Evolutionary conservation across 2,888 invertebrate genomes (phyloP), one percentile per base, ranked within the genome.

Genomic region (Lasioglossum pauxillum): DNA sequence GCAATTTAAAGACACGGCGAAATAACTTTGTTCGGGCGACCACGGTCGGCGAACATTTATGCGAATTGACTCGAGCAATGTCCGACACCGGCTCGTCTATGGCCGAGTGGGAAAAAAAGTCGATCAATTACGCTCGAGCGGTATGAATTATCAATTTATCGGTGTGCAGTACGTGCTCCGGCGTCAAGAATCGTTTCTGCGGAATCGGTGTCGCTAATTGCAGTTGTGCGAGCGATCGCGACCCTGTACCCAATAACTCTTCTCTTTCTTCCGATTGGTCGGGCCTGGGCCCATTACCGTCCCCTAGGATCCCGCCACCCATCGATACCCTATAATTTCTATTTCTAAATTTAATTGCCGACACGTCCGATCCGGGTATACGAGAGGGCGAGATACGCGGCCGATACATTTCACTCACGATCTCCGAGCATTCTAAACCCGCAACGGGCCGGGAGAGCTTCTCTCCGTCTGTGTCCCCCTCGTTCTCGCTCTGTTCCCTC

Each of bases 321-420:
- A 60, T 82, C 82, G 82, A 72, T 82, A 75, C 71, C 79, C 82
- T 44, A 64, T 85, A 85, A 86, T 86, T 85, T 72, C 85, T 82
- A 79, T 85, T 82, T 74, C 85, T 86, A 82, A 85, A 85, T 85
- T 86, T 85, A 86, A 85, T 86, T 85, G 82, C 72, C 85, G 79
- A 71, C 75, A 83, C 71, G 84, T 78, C 69, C 76, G 77, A 85
- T 77, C 64, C 41, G 16, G 8, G 7, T 46, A 41, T 2, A 41
- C 14, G n/a, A 27, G 35, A n/a, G 69, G 41, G 31, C 31, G 64
- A 64, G 64, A 64, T 64, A 64, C 64, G 41, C 19, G 35, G 57
- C 31, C 31, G 76, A 44, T 84, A 83, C 84, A 78, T 84, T 75
- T 84, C 83, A 69, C 83, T 84, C 60, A 31, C 57, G 49, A 7